Conservation (phyloP, 2,113 vertebrate genomes). For the Entelurus aequoreus region DNA sequence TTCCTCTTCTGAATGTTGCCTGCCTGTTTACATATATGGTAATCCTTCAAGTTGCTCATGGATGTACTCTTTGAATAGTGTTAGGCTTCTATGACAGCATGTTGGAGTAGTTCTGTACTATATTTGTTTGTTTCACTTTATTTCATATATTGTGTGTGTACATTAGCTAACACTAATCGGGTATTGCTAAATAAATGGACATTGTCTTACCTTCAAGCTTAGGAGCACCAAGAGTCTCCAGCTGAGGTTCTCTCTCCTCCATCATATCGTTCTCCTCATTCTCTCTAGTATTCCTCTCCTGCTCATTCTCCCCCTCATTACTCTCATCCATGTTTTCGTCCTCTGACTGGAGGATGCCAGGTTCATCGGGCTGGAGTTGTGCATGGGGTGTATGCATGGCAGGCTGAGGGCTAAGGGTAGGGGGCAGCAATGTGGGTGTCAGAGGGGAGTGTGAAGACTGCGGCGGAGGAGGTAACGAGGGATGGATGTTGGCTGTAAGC, state of each 20-base stretch:
- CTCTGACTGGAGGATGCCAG: constrained; percentile 59
- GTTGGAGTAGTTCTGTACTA: too few species aligned
- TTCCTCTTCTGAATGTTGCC: too few species aligned
- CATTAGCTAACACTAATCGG: too few species aligned
- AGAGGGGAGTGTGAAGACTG: constrained; percentile 50
- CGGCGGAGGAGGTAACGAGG: constrained; percentile 41
- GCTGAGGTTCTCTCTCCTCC: constrained; percentile 43
- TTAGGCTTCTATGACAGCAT: too few species aligned
- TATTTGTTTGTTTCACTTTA: too few species aligned
- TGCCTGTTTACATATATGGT: too few species aligned
- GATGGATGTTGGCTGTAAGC: constrained; percentile 63
- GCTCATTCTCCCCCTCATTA: constrained; percentile 47
- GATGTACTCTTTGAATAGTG: too few species aligned
- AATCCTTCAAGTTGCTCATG: too few species aligned
- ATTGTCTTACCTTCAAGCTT: constrained; percentile 58
- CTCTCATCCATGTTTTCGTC: constrained; percentile 49
- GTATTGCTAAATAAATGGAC: neutral
- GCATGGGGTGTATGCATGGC: constrained; percentile 49
- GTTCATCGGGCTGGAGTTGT: constrained; percentile 57
- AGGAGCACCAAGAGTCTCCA: constrained; percentile 59
- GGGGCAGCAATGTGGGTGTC: constrained; percentile 53
- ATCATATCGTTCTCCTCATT: constrained; percentile 47
- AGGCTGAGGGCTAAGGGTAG: constrained; percentile 61
- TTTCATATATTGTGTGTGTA: too few species aligned
- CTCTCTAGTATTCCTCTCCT: constrained; percentile 36